These are phyloP conservation scores for Perca schrenkii DNA, from an alignment of 2,113 vertebrate species.

Conservation along the genomic window DNA sequence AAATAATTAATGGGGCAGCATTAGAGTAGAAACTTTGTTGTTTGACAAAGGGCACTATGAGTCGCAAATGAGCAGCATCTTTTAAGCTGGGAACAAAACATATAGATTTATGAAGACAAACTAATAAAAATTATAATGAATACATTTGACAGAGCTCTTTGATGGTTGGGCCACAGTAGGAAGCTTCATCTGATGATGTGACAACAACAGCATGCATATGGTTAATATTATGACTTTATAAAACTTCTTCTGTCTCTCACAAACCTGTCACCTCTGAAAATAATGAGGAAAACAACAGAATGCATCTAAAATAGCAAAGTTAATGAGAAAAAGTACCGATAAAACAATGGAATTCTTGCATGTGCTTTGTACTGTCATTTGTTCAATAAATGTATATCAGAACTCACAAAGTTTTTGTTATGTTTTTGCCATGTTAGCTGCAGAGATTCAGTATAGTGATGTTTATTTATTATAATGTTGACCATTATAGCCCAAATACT, in stretches of 20 bases:
- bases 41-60: slow-evolving; percentile 3
- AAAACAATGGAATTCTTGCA: slow-evolving; percentile 16
- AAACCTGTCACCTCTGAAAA: slow-evolving; percentile 1
- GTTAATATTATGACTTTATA: neutral
- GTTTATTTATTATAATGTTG: no score
- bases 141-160: neutral
- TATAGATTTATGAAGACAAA: neutral
- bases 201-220: neutral
- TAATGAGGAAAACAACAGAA: neutral
- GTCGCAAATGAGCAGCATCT: neutral
- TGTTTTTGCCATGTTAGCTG: neutral
- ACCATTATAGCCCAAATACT: neutral
- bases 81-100: neutral
- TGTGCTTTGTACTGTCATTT: neutral
- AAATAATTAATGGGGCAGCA: neutral
- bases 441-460: neutral
- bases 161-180: neutral
- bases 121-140: neutral
- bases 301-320: neutral
- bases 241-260: neutral
- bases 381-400: neutral
- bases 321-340: slow-evolving; percentile 21
- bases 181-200: slow-evolving; percentile 3
- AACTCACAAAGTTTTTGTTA: neutral
- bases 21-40: neutral